A percentile compares a stretch with the other conserved stretches of the same genome.
Evolutionary conservation across 2,113 vertebrate species (phyloP).

Genomic region (Notiomystis cincta): DNA sequence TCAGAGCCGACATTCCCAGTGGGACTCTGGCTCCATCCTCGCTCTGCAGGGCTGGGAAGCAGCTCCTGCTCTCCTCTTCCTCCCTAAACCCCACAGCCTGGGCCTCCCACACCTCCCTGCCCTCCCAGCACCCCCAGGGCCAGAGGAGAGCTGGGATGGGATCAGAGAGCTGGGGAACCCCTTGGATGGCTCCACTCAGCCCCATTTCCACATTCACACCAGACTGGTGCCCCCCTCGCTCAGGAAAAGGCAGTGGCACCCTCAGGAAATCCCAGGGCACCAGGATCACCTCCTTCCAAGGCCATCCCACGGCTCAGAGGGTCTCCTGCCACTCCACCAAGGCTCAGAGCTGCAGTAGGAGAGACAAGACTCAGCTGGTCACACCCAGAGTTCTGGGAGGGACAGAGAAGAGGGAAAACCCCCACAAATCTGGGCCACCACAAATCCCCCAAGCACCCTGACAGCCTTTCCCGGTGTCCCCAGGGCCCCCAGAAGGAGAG

Average conservation of each 20-base stretch:
- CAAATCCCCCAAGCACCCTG: accelerated
- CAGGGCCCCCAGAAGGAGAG: neutral
- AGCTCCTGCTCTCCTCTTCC: neutral
- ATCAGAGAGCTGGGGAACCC: neutral
- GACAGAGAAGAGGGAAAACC: neutral
- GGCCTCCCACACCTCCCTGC: neutral
- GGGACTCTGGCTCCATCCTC: neutral
- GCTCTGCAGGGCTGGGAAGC: neutral
- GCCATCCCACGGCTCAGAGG: accelerated
- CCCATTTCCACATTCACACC: neutral
- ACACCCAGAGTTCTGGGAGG: neutral
- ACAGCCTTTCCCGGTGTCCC: accelerated
- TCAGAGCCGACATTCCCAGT: neutral
- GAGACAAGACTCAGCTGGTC: too few relatives aligned
- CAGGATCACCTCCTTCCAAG: neutral
- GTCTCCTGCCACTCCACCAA: neutral
- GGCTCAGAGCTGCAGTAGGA: neutral
- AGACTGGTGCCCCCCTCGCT: accelerated
- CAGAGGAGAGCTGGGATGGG: accelerated
- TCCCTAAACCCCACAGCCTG: neutral
- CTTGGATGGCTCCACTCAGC: neutral
- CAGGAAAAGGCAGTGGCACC: neutral
- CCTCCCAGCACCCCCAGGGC: neutral
- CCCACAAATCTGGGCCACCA: neutral
- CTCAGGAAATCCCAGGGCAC: neutral